Evolutionary conservation across 1,140 invertebrate species (phyloP).

Genomic region (Pollicipes pollicipes): DNA sequence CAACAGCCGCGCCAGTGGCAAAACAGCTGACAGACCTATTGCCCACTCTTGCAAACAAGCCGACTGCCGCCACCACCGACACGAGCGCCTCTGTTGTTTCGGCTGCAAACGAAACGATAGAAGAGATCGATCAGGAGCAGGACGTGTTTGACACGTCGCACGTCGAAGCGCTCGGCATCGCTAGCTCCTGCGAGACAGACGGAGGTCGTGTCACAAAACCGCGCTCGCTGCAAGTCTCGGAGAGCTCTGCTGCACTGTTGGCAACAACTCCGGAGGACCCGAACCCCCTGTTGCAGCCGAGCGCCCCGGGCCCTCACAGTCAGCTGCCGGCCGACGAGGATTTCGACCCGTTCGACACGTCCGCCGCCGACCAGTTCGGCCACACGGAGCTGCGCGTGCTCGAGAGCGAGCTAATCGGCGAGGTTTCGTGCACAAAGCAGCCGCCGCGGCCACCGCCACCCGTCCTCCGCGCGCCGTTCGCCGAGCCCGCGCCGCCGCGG

Average conservation of each 20-base stretch:
- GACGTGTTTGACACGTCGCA: slow-evolving; percentile 6
- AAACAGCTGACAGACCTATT: neutral
- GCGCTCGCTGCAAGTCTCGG: neutral
- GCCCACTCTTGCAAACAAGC: neutral
- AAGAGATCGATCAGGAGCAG: neutral
- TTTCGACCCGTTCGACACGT: slow-evolving; percentile 65
- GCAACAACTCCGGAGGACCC: neutral
- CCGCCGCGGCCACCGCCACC: neutral
- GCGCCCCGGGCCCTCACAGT: neutral
- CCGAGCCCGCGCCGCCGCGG: too few relatives aligned
- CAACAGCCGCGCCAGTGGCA: neutral
- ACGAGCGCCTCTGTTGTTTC: too few relatives aligned
- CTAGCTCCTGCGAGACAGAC: slow-evolving; percentile 5
- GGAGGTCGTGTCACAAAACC: neutral
- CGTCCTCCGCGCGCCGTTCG: neutral
- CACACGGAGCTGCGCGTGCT: slow-evolving; percentile 53
- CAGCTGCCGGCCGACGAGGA: slow-evolving; percentile 30
- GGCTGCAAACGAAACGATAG: neutral
- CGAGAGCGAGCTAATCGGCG: slow-evolving; percentile 38
- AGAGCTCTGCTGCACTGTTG: neutral
- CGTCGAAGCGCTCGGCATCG: neutral
- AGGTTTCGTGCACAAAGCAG: neutral
- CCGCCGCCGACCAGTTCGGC: slow-evolving; percentile 46
- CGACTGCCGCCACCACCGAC: neutral
- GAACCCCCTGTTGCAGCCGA: neutral